Conservation (phyloP, 2,113 vertebrate genomes). For the Scortum barcoo region DNA sequence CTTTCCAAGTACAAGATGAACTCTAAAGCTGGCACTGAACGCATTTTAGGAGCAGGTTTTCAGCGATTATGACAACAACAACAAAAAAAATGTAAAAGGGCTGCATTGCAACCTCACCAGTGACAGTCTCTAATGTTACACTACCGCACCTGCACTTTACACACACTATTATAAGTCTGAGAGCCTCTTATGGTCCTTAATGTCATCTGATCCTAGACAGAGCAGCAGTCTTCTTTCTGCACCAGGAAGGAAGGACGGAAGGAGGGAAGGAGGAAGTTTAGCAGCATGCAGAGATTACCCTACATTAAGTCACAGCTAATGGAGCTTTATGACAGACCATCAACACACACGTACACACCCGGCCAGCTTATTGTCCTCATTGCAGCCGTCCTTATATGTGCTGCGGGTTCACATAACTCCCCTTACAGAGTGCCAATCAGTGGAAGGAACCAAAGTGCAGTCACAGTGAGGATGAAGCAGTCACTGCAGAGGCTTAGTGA, state of each 20-base stretch:
- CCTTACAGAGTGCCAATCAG: slow-evolving; percentile 33
- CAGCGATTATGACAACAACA: background rate
- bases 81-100: background rate
- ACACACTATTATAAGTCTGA: background rate
- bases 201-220: slow-evolving; percentile 42
- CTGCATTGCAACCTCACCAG: background rate
- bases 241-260: slow-evolving; percentile 17
- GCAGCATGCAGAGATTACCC: slow-evolving; percentile 55
- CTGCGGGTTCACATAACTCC: slow-evolving; percentile 28
- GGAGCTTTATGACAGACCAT: slow-evolving; percentile 61
- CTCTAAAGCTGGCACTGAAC: slow-evolving; percentile 2
- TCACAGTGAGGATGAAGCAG: slow-evolving; percentile 10
- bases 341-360: slow-evolving; percentile 10
- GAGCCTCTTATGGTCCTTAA: slow-evolving; percentile 8
- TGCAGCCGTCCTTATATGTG: slow-evolving; percentile 23
- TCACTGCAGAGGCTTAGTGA: slow-evolving; percentile 8
- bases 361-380: slow-evolving; percentile 35
- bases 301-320: slow-evolving; percentile 62
- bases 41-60: background rate
- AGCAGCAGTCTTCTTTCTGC: slow-evolving; percentile 33
- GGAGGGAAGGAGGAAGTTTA: slow-evolving; percentile 32
- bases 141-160: slow-evolving; percentile 13
- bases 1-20: slow-evolving; percentile 11
- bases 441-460: slow-evolving; percentile 3
- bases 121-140: background rate